Conservation (phyloP, 1,140 invertebrate species). For the Megalopta genalis region DNA sequence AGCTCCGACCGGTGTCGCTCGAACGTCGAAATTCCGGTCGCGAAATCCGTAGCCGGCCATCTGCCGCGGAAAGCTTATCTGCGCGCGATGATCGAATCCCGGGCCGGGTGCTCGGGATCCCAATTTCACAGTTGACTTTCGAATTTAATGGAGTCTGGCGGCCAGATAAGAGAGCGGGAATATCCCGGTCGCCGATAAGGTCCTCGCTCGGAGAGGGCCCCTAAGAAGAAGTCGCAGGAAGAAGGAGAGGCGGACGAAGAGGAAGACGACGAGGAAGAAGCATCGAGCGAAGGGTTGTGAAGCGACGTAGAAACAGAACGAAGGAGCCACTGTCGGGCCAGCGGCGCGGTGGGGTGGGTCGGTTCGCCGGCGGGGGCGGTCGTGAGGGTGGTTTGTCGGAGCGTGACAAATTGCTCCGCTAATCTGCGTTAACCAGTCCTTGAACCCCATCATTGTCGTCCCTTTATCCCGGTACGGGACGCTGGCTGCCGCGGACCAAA, state of each 20-base stretch:
- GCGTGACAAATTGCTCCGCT: conserved; percentile 77
- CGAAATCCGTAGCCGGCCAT: conserved; percentile 3
- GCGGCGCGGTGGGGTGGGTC: conserved; percentile 3
- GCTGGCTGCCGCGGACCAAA: conserved; percentile 48
- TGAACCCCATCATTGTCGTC: conserved; percentile 70
- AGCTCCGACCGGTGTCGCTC: too few relatives aligned
- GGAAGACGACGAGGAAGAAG: conserved; percentile 33
- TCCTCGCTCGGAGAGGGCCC: conserved; percentile 1
- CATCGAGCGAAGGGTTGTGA: conserved; percentile 45
- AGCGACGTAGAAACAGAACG: conserved; percentile 36
- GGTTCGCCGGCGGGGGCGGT: conserved; percentile 4
- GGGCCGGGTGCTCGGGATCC: conserved; percentile 30
- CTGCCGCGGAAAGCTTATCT: conserved; percentile 38
- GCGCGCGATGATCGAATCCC: conserved; percentile 35
- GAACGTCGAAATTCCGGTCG: too few relatives aligned
- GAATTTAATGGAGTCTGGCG: conserved; percentile 66
- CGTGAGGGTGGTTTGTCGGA: conserved; percentile 71
- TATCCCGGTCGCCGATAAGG: conserved; percentile 48
- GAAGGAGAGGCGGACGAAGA: conserved; percentile 9
- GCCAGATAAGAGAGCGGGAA: conserved; percentile 49
- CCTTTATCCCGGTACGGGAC: conserved; percentile 71
- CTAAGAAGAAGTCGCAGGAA: conserved; percentile 46
- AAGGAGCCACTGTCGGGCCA: conserved; percentile 17
- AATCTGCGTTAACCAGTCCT: conserved; percentile 78
- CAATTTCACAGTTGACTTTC: conserved; percentile 67